Conservation (phyloP, 2,888 invertebrate species). For the Apotomis betuletana region DNA sequence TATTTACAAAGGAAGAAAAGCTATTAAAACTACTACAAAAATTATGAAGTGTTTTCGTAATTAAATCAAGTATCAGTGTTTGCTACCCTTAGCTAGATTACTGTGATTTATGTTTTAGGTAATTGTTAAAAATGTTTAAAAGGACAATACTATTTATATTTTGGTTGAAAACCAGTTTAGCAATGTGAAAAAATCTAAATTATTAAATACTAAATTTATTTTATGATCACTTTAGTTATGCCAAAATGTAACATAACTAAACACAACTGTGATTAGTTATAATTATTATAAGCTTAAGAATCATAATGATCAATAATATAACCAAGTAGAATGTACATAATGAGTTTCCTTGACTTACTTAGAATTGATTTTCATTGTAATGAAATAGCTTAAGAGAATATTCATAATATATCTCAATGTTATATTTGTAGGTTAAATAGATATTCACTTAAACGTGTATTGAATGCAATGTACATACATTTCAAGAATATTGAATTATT, state of each 20-base stretch:
- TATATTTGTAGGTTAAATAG: constrained; percentile 36
- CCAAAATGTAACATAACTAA: constrained; percentile 37
- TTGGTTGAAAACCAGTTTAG: not conserved
- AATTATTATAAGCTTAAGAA: constrained; percentile 40
- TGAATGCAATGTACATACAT: constrained; percentile 58
- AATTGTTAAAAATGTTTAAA: not conserved
- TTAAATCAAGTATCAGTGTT: no score
- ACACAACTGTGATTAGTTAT: constrained; percentile 50
- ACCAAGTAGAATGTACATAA: constrained; percentile 54
- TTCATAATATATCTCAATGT: constrained; percentile 41
- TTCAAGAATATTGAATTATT: constrained; percentile 53
- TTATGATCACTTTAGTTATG: not conserved
- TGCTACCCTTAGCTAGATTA: no score
- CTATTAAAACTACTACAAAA: no score
- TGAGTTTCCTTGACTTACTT: constrained; percentile 42
- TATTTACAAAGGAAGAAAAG: no score
- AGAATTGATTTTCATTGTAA: constrained; percentile 29
- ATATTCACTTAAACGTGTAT: constrained; percentile 41
- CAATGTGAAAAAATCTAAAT: no score
- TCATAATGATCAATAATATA: constrained; percentile 43
- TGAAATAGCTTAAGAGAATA: constrained; percentile 35
- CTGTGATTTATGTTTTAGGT: no score
- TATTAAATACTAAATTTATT: no score
- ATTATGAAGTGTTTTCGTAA: no score
- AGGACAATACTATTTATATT: not conserved